Evolutionary conservation across 2,888 invertebrate genomes (phyloP), one percentile per base, ranked within the genome.

Genomic region (Ashinkailepas kermadecensis): DNA sequence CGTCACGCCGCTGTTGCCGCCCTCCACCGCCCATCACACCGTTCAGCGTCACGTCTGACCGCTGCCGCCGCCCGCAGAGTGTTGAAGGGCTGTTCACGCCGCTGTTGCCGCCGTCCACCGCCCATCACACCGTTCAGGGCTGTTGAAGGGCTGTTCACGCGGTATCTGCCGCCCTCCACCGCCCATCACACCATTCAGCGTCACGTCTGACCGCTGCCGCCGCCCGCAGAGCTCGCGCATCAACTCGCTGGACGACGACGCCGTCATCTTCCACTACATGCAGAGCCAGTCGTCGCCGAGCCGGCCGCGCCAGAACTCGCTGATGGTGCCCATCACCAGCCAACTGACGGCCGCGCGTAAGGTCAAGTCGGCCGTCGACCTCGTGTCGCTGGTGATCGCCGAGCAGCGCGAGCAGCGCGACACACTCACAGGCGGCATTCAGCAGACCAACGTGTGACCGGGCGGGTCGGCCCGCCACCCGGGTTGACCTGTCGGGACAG

Each of bases 301-400:
- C 54, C 79, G 79, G 25, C 58, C 58, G 58, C 79, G 79, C 7
- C 79, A 79, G 79, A 79, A 79, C 79, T 79, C 79, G 8, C 79
- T 79, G 79, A 79, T 79, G 79, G 58, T 58, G 58, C 58, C 79
- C 79, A 79, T 79, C 58, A 57, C 79, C 23, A 58, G 23, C 13
- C 57, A 57, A 58, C 79, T 57, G 79, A 58, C 58, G 9, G 57
- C 79, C 6, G 79, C 79, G 25, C 58, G 79, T 23, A 57, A 59
- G 79, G 79, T 79, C 79, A 79, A 79, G 79, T 79, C 79, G 58
- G 79, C 79, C 58, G 79, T 79, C 23, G 79, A 79, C 58, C 79
- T 79, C 13, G 79, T 79, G 23, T 79, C 79, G 58, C 79, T 79
- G 23, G 79, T 79, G 58, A 79, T 79, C 25, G 79, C 79, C 79